Conservation (phyloP, 1,140 invertebrate genomes). For the Hyles euphorbiae region DNA sequence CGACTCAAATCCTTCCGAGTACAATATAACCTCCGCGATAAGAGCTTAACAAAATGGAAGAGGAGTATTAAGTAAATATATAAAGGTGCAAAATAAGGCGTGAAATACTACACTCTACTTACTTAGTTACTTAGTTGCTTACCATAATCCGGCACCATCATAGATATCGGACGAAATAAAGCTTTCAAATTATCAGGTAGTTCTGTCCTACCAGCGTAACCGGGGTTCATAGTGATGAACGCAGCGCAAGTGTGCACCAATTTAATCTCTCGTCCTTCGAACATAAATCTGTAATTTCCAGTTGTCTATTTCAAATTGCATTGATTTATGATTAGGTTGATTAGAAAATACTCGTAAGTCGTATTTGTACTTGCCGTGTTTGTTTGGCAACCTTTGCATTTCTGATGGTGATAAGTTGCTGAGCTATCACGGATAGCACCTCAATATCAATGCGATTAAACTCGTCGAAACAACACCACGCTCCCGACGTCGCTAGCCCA, state of each 20-base stretch:
- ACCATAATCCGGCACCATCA: slow-evolving; percentile 96
- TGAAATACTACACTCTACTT: no score
- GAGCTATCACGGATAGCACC: slow-evolving; percentile 92
- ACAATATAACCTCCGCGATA: slow-evolving; percentile 94
- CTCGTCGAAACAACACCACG: slow-evolving; percentile 95
- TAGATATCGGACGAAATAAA: slow-evolving; percentile 90
- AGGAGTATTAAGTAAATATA: no score
- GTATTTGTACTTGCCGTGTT: slow-evolving; percentile 68
- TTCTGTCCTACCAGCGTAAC: slow-evolving; percentile 91
- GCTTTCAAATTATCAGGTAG: slow-evolving; percentile 90
- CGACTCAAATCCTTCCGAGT: slow-evolving; percentile 93
- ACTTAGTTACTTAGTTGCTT: slow-evolving; percentile 29
- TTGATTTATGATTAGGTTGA: no score
- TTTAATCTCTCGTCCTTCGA: slow-evolving; percentile 93
- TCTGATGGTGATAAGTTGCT: slow-evolving; percentile 86
- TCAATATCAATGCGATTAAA: slow-evolving; percentile 95
- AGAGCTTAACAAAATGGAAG: slow-evolving; percentile 76
- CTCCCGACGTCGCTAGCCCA: slow-evolving; percentile 89
- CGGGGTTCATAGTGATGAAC: slow-evolving; percentile 94
- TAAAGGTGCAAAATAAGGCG: no score
- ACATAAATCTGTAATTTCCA: slow-evolving; percentile 81
- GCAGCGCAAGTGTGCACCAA: slow-evolving; percentile 90
- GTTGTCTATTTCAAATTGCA: no score
- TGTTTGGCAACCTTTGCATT: slow-evolving; percentile 83
- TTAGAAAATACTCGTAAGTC: neutral